phyloP scores from a whole-genome alignment of 2,797 vertebrate species.

The Carduelis carduelis region DNA sequence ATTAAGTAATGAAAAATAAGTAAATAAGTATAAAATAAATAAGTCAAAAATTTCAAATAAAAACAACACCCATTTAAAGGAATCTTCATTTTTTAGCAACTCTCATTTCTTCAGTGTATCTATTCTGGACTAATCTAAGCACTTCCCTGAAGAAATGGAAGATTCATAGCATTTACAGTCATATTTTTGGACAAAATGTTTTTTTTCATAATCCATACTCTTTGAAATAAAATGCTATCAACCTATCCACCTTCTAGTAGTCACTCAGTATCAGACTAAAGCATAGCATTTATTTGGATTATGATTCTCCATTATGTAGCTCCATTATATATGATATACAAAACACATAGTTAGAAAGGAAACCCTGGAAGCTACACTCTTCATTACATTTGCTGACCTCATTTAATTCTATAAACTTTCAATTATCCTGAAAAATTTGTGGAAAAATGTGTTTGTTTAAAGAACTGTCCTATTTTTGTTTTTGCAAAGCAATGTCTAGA shows the following conservation, averaged over 20 bases:
- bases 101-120: not conserved
- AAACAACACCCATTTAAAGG: not conserved
- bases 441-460: not conserved
- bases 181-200: not conserved
- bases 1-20: not conserved
- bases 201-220: not conserved
- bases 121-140: not conserved
- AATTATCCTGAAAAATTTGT: not conserved
- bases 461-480: not conserved
- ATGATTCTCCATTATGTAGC: not conserved
- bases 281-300: not conserved
- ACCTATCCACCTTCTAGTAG: not conserved
- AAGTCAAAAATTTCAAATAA: not conserved
- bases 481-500: not conserved
- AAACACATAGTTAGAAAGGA: not conserved
- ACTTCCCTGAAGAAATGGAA: not conserved
- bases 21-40: not conserved
- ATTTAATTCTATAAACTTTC: not conserved
- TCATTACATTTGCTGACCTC: not conserved
- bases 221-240: not conserved
- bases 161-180: not conserved
- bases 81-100: not conserved
- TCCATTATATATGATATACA: not conserved
- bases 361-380: not conserved
- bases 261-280: not conserved